These are phyloP conservation scores for Amniataba percoides DNA, from an alignment of 2,797 vertebrate genomes.

Conservation along the genomic window DNA sequence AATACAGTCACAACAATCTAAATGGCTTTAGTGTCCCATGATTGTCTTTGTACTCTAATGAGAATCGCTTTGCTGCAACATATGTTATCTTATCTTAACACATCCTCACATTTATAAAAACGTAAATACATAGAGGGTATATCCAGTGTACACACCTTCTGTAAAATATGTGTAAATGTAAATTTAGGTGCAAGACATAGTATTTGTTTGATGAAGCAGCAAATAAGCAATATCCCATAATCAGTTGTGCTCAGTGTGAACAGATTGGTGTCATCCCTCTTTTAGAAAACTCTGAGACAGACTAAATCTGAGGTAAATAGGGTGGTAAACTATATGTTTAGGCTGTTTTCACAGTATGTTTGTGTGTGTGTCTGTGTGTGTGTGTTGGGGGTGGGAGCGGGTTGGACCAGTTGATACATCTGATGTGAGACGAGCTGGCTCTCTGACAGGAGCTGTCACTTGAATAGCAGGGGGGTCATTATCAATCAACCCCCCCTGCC, in stretches of 20 bases:
- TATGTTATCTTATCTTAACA: neutral
- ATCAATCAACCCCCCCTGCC: slow-evolving; percentile 84
- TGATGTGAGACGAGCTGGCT: slow-evolving; percentile 82
- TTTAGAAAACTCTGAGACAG: neutral
- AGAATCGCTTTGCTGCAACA: neutral
- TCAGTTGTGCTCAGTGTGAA: neutral
- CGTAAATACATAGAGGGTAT: neutral
- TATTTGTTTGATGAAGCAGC: neutral
- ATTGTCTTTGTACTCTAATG: neutral
- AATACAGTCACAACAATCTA: neutral
- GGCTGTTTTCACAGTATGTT: neutral
- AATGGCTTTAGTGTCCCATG: neutral
- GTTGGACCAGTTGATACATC: slow-evolving; percentile 83
- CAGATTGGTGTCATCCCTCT: neutral
- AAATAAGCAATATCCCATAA: neutral
- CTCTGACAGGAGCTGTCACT: slow-evolving; percentile 88
- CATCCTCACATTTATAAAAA: neutral
- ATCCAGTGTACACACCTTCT: neutral
- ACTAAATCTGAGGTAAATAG: neutral
- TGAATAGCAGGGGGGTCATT: slow-evolving; percentile 85
- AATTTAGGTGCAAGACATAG: neutral
- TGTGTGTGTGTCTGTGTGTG: slow-evolving; percentile 30
- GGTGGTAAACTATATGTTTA: slow-evolving; percentile 23
- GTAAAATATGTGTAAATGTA: neutral
- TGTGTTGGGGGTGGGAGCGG: slow-evolving; percentile 66